Conservation (phyloP, 1,140 invertebrate genomes). For the Temnothorax nylanderi region DNA sequence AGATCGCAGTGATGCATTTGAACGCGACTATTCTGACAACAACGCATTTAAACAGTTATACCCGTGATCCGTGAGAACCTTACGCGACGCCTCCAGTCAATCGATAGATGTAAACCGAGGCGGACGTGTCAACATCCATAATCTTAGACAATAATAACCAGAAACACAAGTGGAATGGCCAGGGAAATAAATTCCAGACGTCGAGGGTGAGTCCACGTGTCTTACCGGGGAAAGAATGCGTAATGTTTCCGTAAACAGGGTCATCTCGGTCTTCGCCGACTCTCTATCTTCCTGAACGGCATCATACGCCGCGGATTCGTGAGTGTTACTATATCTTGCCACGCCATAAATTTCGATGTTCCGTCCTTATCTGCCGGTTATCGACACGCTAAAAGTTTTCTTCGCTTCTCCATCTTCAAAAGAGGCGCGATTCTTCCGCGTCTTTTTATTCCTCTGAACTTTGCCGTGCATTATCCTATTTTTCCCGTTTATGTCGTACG, state of each 20-base stretch:
- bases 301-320: constrained; percentile 45
- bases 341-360: constrained; percentile 46
- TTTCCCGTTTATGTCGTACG: not conserved
- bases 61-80: not conserved
- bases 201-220: constrained; percentile 6
- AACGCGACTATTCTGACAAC: not conserved
- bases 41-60: constrained; percentile 4
- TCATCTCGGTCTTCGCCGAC: not conserved
- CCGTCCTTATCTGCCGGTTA: constrained; percentile 23
- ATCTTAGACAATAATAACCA: constrained; percentile 38
- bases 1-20: constrained; percentile 45
- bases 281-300: not conserved
- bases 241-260: constrained; percentile 56
- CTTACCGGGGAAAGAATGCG: constrained; percentile 21
- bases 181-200: constrained; percentile 8
- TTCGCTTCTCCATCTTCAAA: constrained; percentile 5
- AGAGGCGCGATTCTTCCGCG: constrained; percentile 9
- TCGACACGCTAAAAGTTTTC: constrained; percentile 51
- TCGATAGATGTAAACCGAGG: not conserved
- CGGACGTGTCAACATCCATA: not conserved
- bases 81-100: not conserved
- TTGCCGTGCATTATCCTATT: constrained; percentile 56
- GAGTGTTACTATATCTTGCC: constrained; percentile 34
- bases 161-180: not conserved
- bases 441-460: constrained; percentile 41